Conservation (phyloP, 2,888 invertebrate species). For the Gastrophysa polygoni region DNA sequence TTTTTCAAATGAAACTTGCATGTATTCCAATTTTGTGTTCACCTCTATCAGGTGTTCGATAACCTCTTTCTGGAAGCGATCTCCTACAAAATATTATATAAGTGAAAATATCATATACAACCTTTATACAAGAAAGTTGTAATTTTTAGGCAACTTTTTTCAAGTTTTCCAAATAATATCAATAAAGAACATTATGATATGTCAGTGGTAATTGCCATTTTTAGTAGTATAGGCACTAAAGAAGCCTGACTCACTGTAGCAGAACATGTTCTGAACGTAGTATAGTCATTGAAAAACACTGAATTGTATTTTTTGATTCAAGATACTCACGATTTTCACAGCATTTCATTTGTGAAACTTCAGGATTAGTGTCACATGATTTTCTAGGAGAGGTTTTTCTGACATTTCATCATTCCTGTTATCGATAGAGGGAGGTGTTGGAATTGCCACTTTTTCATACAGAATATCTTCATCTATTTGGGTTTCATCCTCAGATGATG, state of each 20-base stretch:
- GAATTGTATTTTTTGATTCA: background rate
- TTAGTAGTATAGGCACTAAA: no score
- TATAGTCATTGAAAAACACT: background rate
- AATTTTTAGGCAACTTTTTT: background rate
- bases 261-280: background rate
- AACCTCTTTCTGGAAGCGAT: background rate
- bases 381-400: background rate
- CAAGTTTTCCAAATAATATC: background rate
- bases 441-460: background rate
- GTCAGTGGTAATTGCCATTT: no score
- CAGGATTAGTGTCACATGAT: background rate
- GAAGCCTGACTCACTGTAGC: background rate
- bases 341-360: no score
- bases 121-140: background rate
- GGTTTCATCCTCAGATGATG: slow-evolving; percentile 7
- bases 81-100: background rate
- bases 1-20: background rate
- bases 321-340: background rate
- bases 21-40: background rate
- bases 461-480: slow-evolving; percentile 4
- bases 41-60: background rate
- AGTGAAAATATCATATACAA: background rate
- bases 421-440: background rate
- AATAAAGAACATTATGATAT: no score
- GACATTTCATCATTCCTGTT: background rate